Base-by-base conservation (phyloP, 2,888 invertebrate genomes). In the Odiellus spinosus region DNA sequence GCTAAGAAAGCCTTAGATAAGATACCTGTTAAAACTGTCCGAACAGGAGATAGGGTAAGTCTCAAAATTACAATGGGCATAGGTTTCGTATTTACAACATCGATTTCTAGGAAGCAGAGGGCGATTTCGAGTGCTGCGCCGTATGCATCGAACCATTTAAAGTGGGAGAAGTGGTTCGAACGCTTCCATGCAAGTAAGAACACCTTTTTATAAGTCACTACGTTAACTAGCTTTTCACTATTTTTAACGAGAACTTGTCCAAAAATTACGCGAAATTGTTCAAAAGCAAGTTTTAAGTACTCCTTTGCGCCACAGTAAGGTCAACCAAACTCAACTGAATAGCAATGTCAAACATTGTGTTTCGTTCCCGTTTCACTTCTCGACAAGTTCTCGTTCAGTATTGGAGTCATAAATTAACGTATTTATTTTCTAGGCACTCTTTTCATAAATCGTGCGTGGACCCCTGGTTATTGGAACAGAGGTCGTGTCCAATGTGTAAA, bases 401-500 rank as follows among this genome's bases (percentile, higher is more conserved):
- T n/a, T n/a, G n/a, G n/a, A n/a, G n/a, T n/a, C n/a, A n/a, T n/a
- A n/a, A n/a, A n/a, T 26, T 8, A 26, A 26, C 4, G 26, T 26
- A 6, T 26, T 26, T 26, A 26, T 26, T 26, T 4, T 26, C 26
- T 26, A 88, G 88, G 64, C 91, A 91, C 67, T 82, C 88, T 63
- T 91, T 90, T 69, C 91, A 91, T 73, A 90, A 88, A 71, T 78
- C 75, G 60, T 91, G 91, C 73, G 88, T 91, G 61, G 91, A 91
- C 70, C 91, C 90, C 14, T 91, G 91, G 91, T 73, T 91, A 51
- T 70, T 91, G 61, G 90, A 91, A 63, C 88, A 91, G 66, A 75
- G 90, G 54, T 88, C 88, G 34, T 91, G 91, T 67, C 91, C 91
- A 11, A 90, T 91, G 87, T 91, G 91, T 71, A 91, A 91, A 68